phyloP scores from a whole-genome alignment of 1,140 invertebrate genomes.

The Rhizoglyphus robini region DNA sequence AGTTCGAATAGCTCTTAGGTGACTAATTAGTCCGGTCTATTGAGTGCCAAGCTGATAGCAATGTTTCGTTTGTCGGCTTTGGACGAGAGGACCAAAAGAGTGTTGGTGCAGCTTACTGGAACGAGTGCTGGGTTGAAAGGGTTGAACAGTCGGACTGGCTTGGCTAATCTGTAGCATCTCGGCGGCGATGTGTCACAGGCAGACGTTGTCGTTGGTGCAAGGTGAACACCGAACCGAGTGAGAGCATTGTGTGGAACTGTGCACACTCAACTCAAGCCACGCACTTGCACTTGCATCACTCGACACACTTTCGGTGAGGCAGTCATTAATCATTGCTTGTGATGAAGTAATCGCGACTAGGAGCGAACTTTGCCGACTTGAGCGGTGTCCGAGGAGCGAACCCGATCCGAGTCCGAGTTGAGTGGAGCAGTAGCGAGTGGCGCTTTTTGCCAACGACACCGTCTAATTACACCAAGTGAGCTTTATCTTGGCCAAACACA shows the following conservation, averaged over 20 bases:
- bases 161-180: conserved; percentile 4
- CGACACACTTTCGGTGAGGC: neutral
- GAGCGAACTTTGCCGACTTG: neutral
- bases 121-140: no score
- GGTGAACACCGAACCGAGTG: neutral
- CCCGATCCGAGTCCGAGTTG: neutral
- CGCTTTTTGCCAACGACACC: conserved; percentile 2
- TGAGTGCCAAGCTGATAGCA: no score
- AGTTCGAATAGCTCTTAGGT: no score
- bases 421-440: no score
- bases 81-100: no score
- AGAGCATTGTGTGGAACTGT: neutral
- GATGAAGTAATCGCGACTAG: conserved; percentile 8
- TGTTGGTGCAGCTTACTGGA: no score
- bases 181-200: neutral
- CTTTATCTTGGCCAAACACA: conserved; percentile 11
- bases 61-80: no score
- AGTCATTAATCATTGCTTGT: conserved; percentile 9
- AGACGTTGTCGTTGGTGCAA: neutral
- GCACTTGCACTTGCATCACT: neutral
- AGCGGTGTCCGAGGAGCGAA: neutral
- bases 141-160: neutral
- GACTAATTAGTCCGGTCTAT: no score
- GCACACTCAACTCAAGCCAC: neutral
- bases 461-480: conserved; percentile 5